Evolutionary conservation across 2,888 invertebrate species (phyloP).

Genomic region (Plutella xylostella): DNA sequence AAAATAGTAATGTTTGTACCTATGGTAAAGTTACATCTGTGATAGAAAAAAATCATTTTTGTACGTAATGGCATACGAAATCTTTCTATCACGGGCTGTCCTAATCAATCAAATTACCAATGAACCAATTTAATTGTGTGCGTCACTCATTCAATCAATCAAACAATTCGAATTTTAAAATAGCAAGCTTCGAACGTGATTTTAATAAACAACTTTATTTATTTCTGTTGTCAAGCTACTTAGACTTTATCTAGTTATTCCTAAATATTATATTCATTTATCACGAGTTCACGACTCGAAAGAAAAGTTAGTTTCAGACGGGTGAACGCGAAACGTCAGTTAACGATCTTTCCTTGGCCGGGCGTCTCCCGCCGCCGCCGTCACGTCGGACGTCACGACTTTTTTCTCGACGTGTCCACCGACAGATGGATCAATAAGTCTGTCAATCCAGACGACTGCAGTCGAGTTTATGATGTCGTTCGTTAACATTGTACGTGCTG

Average conservation of each 20-base stretch:
- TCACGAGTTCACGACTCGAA: too few relatives aligned
- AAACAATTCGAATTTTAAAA: slow-evolving; percentile 11
- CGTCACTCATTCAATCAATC: slow-evolving; percentile 20
- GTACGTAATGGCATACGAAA: too few relatives aligned
- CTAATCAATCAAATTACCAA: neutral
- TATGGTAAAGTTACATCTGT: too few relatives aligned
- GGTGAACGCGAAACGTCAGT: too few relatives aligned
- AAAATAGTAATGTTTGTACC: too few relatives aligned
- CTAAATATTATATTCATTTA: too few relatives aligned
- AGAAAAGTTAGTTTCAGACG: too few relatives aligned
- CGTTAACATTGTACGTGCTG: neutral
- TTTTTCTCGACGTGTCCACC: slow-evolving; percentile 11
- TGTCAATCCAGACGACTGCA: slow-evolving; percentile 20
- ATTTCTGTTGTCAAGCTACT: neutral
- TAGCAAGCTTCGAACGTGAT: slow-evolving; percentile 6
- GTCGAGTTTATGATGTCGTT: neutral
- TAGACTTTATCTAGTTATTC: too few relatives aligned
- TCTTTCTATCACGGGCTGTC: neutral
- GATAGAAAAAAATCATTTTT: too few relatives aligned
- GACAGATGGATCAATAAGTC: slow-evolving; percentile 26
- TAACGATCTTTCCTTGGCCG: too few relatives aligned
- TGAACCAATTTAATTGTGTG: slow-evolving; percentile 25
- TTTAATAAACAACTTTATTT: neutral
- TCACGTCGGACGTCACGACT: too few relatives aligned
- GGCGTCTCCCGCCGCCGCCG: too few relatives aligned